Evolutionary conservation across 2,888 invertebrate species (phyloP).

Genomic region (Lepidocyrtinus sp.): DNA sequence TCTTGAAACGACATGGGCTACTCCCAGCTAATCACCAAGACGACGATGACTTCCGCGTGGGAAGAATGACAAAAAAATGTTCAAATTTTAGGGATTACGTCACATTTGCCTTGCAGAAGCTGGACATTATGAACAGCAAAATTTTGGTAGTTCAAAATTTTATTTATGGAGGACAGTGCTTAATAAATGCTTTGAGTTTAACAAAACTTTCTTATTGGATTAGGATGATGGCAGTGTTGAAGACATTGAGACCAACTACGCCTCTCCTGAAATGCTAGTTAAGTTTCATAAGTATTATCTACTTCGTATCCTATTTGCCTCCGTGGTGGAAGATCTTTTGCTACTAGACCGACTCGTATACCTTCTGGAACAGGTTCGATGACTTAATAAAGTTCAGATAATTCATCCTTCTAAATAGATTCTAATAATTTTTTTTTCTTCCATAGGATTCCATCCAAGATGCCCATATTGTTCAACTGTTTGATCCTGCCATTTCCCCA

Average conservation of each 20-base stretch:
- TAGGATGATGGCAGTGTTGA: constrained; percentile 73
- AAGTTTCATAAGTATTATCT: constrained; percentile 84
- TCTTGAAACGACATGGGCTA: constrained; percentile 74
- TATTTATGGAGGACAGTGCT: background rate
- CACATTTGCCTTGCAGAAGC: constrained; percentile 78
- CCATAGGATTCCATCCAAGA: constrained; percentile 72
- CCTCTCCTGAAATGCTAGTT: constrained; percentile 74
- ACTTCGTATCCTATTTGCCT: constrained; percentile 83
- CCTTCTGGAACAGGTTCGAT: constrained; percentile 79
- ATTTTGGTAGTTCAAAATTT: background rate
- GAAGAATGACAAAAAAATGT: constrained; percentile 78
- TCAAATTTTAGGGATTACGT: constrained; percentile 81
- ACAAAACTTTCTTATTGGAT: constrained; percentile 15
- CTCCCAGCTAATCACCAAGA: constrained; percentile 69
- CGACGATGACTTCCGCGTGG: constrained; percentile 76
- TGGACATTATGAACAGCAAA: constrained; percentile 71
- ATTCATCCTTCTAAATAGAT: constrained; percentile 63
- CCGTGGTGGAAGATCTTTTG: constrained; percentile 86
- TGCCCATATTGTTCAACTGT: constrained; percentile 82
- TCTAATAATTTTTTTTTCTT: constrained; percentile 37
- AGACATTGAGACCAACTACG: constrained; percentile 72
- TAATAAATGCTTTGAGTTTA: too few relatives aligned
- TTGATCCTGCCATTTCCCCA: constrained; percentile 88
- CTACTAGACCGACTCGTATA: constrained; percentile 86
- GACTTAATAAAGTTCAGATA: background rate